Evolutionary conservation across 2,888 invertebrate species (phyloP), one percentile per base, ranked within the genome.

Genomic region (Papilio elwesi): DNA sequence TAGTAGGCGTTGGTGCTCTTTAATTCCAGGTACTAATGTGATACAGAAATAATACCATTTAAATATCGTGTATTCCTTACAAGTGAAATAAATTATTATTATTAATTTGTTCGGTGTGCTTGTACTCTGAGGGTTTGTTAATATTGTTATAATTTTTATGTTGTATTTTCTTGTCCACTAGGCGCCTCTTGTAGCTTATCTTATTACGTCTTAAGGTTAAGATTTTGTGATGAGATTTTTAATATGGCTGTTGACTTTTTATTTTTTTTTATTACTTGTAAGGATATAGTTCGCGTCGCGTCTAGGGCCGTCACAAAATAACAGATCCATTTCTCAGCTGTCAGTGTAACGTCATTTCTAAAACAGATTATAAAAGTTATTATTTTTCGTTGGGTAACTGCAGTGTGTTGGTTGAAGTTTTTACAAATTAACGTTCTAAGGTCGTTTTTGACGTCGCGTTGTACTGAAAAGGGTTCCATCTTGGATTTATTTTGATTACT

Each of bases 181-280:
- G 66, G 66, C 51, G 71, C 47, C 66, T 59, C 6, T 51, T 13
- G 74, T 74, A 77, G 68, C 63, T 48, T 74, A 68, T 62, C 72
- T 65, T 65, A 48, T 65, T 63, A 69, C 75, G 73, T 75, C 74
- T 75, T 71, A 73, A 71, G 73, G 70, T 59, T 72, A 72, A 52
- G 76, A 77, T 74, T 73, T 78, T 78, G 78, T 75, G 77, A 80
- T 80, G 85, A 85, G 85, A 86, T 86, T 86, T 84, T 79, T 75
- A 82, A 82, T 78, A 82, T 84, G 85, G 85, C 86, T 86, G 85
- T 85, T 83, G 81, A 78, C 43, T 76, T 77, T 78, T 77, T 76
- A 76, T 74, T 75, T 75, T 79, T 76, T 76, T 77, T 74, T 76
- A 74, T 76, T 76, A 75, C 77, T 76, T 72, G 51, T 68, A 74